A percentile compares a stretch with the other conserved stretches of the same genome.
Evolutionary conservation across 2,797 vertebrate genomes (phyloP).

Genomic region (Tokudaia muenninki): DNA sequence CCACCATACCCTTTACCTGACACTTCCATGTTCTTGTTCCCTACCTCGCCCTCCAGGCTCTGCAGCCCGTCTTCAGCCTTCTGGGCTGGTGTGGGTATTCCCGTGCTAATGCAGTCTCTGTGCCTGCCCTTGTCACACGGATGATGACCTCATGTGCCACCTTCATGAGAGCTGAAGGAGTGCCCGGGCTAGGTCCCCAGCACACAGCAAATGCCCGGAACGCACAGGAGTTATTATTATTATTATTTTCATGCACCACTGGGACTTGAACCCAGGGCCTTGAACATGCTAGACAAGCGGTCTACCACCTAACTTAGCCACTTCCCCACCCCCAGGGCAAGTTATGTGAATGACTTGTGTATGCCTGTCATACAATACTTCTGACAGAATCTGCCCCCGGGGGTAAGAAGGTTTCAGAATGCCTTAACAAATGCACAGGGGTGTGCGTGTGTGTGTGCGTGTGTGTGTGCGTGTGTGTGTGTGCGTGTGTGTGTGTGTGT

Average conservation of each 20-base stretch:
- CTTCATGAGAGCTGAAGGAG: background rate
- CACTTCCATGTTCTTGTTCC: background rate
- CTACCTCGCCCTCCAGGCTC: background rate
- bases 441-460: too few relatives aligned
- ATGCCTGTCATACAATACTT: background rate
- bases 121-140: background rate
- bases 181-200: background rate
- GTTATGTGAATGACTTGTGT: background rate
- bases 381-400: background rate
- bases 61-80: background rate
- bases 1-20: background rate
- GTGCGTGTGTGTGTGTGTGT: background rate
- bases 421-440: background rate
- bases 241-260: background rate
- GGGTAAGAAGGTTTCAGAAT: background rate
- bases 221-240: background rate
- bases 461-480: background rate
- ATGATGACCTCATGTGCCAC: background rate
- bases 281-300: background rate
- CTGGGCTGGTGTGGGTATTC: background rate
- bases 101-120: background rate
- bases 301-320: background rate
- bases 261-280: background rate
- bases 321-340: background rate
- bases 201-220: background rate